Conservation (phyloP, 2,113 vertebrate species). For the Canis aureus region DNA sequence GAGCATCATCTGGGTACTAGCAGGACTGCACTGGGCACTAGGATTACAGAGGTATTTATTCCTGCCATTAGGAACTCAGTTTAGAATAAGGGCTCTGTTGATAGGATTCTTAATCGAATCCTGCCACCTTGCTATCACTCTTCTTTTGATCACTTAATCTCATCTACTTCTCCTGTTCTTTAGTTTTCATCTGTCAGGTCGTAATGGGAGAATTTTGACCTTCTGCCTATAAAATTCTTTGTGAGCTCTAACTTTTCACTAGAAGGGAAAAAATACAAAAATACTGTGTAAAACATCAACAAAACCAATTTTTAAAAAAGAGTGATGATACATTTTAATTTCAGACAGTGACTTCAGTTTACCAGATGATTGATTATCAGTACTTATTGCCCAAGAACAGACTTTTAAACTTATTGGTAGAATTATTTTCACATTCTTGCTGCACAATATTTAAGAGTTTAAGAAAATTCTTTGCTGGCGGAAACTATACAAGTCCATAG, state of each 20-base stretch:
- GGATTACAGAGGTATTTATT: not conserved
- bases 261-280: constrained; percentile 17
- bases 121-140: not conserved
- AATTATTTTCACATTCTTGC: constrained; percentile 50
- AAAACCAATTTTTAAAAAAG: constrained; percentile 29
- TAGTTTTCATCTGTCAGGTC: not conserved
- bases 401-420: constrained; percentile 8
- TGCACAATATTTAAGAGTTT: not conserved
- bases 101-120: not conserved
- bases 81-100: not conserved
- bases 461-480: not conserved
- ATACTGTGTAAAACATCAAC: not conserved
- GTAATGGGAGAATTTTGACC: not conserved
- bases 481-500: not conserved
- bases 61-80: not conserved
- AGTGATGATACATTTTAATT: not conserved
- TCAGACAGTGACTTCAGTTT: constrained; percentile 50
- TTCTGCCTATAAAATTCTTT: constrained; percentile 1
- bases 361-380: constrained; percentile 31
- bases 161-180: constrained; percentile 9
- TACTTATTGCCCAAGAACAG: not conserved
- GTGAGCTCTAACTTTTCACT: not conserved
- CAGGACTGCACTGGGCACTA: not conserved
- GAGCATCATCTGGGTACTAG: not conserved
- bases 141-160: constrained; percentile 19